Evolutionary conservation across 64 coral and sea anemone species (phyloP).

Genomic region (Stichodactyla helianthus): DNA sequence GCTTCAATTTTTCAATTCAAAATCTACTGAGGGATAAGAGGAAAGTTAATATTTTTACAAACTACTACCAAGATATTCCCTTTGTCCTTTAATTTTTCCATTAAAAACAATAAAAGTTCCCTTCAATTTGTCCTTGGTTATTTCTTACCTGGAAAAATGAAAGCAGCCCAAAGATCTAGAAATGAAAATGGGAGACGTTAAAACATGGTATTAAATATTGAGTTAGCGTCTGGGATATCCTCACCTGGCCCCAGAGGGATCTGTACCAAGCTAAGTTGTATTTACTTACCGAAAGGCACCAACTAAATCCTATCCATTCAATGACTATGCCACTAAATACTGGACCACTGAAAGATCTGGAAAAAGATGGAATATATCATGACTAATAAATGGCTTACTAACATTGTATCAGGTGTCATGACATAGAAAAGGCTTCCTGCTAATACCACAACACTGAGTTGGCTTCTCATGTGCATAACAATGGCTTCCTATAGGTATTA

Average conservation of each 20-base stretch:
- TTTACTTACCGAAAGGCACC: background rate
- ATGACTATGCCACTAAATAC: conserved; percentile 9
- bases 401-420: too few species aligned
- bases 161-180: background rate
- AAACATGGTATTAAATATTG: background rate
- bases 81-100: too few species aligned
- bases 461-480: too few species aligned
- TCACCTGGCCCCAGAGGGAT: background rate
- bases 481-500: too few species aligned
- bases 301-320: conserved; percentile 6
- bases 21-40: too few species aligned
- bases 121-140: background rate
- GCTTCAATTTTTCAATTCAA: too few species aligned
- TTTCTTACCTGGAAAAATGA: conserved; percentile 5
- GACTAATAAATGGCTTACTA: too few species aligned
- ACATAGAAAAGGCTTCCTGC: too few species aligned
- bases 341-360: background rate
- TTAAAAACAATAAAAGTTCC: background rate
- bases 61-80: too few species aligned
- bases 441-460: too few species aligned
- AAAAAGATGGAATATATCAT: background rate
- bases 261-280: background rate
- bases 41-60: too few species aligned
- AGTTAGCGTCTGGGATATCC: background rate
- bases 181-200: background rate